Conservation (phyloP, 2,888 invertebrate genomes). For the Platycheirus rosarum region DNA sequence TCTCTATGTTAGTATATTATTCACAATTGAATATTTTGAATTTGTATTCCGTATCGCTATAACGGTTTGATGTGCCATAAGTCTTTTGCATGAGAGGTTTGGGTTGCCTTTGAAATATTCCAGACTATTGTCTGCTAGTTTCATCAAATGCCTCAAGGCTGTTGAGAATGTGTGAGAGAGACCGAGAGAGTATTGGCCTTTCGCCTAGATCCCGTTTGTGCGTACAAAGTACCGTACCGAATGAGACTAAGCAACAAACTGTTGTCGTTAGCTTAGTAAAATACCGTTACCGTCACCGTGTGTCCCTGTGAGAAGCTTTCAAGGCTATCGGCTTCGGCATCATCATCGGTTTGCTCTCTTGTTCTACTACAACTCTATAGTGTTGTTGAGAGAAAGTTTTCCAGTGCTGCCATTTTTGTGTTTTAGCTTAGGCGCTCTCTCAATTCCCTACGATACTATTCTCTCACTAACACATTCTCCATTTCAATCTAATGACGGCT, state of each 20-base stretch:
- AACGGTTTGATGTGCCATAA: conserved; percentile 8
- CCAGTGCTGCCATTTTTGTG: conserved; percentile 39
- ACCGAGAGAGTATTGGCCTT: conserved; percentile 30
- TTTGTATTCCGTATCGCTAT: neutral
- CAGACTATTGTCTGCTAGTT: conserved; percentile 28
- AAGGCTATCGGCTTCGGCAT: conserved; percentile 26
- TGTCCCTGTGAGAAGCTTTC: conserved; percentile 56
- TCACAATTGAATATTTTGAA: conserved; percentile 20
- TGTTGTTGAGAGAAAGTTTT: neutral
- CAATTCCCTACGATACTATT: conserved; percentile 1
- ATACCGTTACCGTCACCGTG: conserved; percentile 33
- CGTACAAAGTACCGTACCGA: conserved; percentile 77
- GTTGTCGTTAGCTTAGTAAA: conserved; percentile 78
- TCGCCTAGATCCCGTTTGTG: conserved; percentile 24
- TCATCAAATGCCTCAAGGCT: conserved; percentile 4
- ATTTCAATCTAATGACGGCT: conserved; percentile 17
- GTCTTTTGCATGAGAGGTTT: conserved; percentile 4
- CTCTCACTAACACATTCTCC: conserved; percentile 4
- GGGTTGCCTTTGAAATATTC: conserved; percentile 32
- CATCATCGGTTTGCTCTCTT: neutral
- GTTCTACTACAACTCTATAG: conserved; percentile 4
- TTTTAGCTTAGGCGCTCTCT: neutral
- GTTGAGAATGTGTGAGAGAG: neutral
- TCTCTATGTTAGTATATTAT: neutral
- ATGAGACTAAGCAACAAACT: conserved; percentile 82